These are phyloP conservation scores for Lithophane socia DNA, from an alignment of 2,888 invertebrate genomes.

Conservation along the genomic window DNA sequence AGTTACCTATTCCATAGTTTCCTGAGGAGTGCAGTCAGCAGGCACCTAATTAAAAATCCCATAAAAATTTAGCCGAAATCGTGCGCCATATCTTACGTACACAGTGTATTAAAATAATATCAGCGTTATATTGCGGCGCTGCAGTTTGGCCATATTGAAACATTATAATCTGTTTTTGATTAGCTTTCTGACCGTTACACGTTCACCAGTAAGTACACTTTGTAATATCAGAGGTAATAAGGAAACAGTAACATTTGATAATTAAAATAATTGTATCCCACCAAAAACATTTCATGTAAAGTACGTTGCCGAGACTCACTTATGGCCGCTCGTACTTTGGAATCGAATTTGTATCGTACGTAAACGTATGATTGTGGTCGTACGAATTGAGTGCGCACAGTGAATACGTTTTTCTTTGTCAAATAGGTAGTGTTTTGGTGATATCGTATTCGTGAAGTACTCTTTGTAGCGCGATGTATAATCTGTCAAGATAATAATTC, in stretches of 20 bases:
- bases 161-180: slow-evolving; percentile 53
- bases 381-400: too few relatives aligned
- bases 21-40: too few relatives aligned
- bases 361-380: too few relatives aligned
- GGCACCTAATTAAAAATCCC: background rate
- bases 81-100: slow-evolving; percentile 26
- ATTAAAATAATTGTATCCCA: background rate
- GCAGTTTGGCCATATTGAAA: slow-evolving; percentile 47
- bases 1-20: background rate
- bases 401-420: too few relatives aligned
- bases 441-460: too few relatives aligned
- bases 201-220: slow-evolving; percentile 10
- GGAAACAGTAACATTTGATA: background rate
- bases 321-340: too few relatives aligned
- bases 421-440: too few relatives aligned
- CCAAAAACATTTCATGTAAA: too few relatives aligned
- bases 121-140: slow-evolving; percentile 49
- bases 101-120: slow-evolving; percentile 63
- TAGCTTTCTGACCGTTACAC: slow-evolving; percentile 31
- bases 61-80: background rate
- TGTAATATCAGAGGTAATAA: background rate
- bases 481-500: too few relatives aligned
- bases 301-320: too few relatives aligned
- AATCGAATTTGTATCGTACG: too few relatives aligned
- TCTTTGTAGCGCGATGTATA: too few relatives aligned